These are phyloP conservation scores for Drosophila kuntzei DNA, from an alignment of 2,888 invertebrate species.

Conservation along the genomic window DNA sequence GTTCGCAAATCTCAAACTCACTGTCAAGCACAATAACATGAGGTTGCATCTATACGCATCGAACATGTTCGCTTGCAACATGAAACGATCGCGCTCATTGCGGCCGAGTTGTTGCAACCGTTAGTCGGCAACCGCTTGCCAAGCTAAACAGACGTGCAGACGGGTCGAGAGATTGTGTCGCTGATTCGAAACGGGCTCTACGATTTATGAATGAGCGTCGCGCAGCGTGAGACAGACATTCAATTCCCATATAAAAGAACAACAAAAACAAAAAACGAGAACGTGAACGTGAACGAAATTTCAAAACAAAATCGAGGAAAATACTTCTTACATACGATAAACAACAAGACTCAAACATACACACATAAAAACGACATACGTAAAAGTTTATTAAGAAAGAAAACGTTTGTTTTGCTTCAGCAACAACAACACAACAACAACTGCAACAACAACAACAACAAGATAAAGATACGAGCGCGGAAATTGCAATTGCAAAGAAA, in stretches of 20 bases:
- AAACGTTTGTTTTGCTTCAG: conserved; percentile 73
- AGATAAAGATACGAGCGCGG: conserved; percentile 57
- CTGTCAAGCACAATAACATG: conserved; percentile 16
- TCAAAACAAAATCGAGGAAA: conserved; percentile 60
- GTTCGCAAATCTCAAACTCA: neutral
- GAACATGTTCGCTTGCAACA: conserved; percentile 54
- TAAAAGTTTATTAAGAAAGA: conserved; percentile 73
- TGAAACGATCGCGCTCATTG: conserved; percentile 42
- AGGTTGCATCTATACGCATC: conserved; percentile 19
- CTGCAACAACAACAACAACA: conserved; percentile 47
- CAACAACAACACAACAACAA: conserved; percentile 39
- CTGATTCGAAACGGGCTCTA: conserved; percentile 29
- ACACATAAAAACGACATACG: conserved; percentile 25
- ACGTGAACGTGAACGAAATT: conserved; percentile 75
- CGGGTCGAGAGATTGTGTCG: conserved; percentile 40
- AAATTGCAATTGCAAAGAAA: conserved; percentile 73
- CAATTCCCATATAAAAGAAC: conserved; percentile 27
- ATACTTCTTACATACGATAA: conserved; percentile 52
- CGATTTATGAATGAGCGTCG: conserved; percentile 77
- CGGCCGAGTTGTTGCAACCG: conserved; percentile 39
- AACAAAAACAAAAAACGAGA: conserved; percentile 24
- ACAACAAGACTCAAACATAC: conserved; percentile 54
- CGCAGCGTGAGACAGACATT: conserved; percentile 60
- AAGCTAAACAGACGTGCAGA: conserved; percentile 62
- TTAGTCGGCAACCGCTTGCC: conserved; percentile 78